Conservation (phyloP, 2,797 vertebrate genomes). For the Chloroceryle inda region DNA sequence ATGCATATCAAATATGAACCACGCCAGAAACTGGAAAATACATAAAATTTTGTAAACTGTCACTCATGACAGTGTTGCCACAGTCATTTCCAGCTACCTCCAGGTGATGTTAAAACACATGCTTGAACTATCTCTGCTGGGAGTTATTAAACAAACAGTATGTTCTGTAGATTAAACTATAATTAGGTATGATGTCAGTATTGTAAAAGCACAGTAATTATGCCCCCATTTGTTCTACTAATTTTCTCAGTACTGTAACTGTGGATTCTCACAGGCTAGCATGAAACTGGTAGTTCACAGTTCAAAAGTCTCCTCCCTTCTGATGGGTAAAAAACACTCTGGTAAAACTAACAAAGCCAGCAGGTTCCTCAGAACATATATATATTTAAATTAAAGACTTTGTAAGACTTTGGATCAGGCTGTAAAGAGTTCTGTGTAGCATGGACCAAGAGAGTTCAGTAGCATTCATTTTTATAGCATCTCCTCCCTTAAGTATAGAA, state of each 20-base stretch:
- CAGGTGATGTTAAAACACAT: constrained; percentile 51
- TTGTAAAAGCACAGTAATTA: constrained; percentile 25
- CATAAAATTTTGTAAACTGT: neutral
- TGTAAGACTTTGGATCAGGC: neutral
- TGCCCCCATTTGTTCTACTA: neutral
- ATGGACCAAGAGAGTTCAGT: neutral
- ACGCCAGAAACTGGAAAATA: neutral
- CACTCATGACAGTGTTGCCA: neutral
- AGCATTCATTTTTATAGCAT: neutral
- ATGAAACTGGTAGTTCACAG: neutral
- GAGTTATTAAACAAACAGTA: constrained; percentile 57
- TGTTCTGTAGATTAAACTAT: constrained; percentile 34
- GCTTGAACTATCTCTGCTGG: constrained; percentile 5
- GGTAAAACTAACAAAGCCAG: neutral
- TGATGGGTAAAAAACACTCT: neutral
- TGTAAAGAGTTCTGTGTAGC: neutral
- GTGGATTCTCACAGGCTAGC: neutral
- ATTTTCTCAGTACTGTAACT: neutral
- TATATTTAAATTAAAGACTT: neutral
- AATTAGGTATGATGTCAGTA: constrained; percentile 31
- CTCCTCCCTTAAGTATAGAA: neutral
- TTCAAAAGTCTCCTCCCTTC: neutral
- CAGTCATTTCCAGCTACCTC: neutral
- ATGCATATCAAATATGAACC: neutral
- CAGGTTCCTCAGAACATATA: neutral